Conservation (phyloP, 2,797 vertebrate genomes). For the Fistularia tabacaria region DNA sequence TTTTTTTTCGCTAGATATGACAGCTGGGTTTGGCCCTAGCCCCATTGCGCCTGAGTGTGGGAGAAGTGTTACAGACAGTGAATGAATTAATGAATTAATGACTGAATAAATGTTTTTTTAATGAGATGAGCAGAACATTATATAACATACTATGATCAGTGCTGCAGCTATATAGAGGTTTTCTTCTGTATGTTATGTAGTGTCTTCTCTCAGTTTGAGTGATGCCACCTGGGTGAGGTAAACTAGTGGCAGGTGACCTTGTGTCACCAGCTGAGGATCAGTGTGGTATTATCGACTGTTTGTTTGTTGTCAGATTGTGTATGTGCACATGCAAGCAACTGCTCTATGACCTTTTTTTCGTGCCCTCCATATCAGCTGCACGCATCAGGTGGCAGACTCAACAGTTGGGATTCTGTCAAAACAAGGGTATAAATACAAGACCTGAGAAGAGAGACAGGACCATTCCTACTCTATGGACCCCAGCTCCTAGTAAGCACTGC, state of each 20-base stretch:
- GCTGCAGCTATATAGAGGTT: no score
- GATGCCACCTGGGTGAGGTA: constrained; percentile 67
- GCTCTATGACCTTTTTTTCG: constrained; percentile 61
- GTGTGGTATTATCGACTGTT: constrained; percentile 41
- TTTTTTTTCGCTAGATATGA: no score
- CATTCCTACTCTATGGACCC: constrained; percentile 55
- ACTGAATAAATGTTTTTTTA: no score
- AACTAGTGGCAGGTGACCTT: constrained; percentile 36
- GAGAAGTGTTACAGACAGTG: no score
- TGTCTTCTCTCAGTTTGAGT: constrained; percentile 29
- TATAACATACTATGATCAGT: no score
- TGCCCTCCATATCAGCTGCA: constrained; percentile 61
- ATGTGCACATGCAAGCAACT: constrained; percentile 53
- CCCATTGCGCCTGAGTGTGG: no score
- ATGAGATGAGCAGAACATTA: no score
- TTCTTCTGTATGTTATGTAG: constrained; percentile 9
- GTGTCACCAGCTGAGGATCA: constrained; percentile 45
- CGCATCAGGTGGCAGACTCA: constrained; percentile 73
- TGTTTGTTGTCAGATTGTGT: constrained; percentile 45
- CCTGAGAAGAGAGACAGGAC: constrained; percentile 40
- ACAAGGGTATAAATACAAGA: constrained; percentile 75
- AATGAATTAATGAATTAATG: no score
- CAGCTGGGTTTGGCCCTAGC: no score
- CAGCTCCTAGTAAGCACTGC: constrained; percentile 57
- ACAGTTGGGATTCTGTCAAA: constrained; percentile 68